Conservation (phyloP, 53 echinoderm and acorn worm species). For the Arbacia lixula region DNA sequence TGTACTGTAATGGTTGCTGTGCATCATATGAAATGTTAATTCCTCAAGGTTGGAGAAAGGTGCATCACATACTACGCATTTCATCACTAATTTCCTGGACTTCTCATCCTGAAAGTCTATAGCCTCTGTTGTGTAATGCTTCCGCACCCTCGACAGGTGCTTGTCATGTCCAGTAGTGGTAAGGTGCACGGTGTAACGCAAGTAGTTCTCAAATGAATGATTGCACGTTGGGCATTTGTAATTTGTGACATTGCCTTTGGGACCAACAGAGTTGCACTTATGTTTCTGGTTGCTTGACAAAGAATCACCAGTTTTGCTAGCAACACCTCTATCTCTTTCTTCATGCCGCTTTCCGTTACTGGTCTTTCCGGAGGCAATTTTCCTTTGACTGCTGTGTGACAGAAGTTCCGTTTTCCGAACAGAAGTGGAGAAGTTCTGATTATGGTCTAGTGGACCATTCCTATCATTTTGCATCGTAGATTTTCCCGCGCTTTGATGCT, state of each 20-base stretch:
- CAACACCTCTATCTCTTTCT: slow-evolving; percentile 1
- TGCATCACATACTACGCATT: slow-evolving; percentile 90
- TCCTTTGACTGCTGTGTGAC: slow-evolving; percentile 14
- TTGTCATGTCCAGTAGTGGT: slow-evolving; percentile 87
- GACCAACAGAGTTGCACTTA: slow-evolving; percentile 8
- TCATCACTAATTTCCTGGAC: slow-evolving; percentile 87
- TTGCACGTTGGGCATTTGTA: slow-evolving; percentile 57
- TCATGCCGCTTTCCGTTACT: slow-evolving; percentile 23
- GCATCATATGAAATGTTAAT: slow-evolving; percentile 96
- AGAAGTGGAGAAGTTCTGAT: slow-evolving; percentile 44
- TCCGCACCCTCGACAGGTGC: slow-evolving; percentile 68
- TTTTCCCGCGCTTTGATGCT: not conserved
- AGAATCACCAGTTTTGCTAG: not conserved
- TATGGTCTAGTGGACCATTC: slow-evolving; percentile 25
- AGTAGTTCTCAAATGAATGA: slow-evolving; percentile 57
- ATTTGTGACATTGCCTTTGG: slow-evolving; percentile 26
- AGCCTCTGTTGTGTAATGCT: slow-evolving; percentile 52
- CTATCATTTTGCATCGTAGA: not conserved
- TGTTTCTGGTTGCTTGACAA: slow-evolving; percentile 12
- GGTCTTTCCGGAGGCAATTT: slow-evolving; percentile 5
- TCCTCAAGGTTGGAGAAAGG: slow-evolving; percentile 90
- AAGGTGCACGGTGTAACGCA: slow-evolving; percentile 88
- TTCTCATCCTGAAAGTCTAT: slow-evolving; percentile 59
- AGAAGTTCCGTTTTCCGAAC: not conserved
- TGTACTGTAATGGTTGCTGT: slow-evolving; percentile 91